A percentile compares a stretch with the other conserved stretches of the same genome.
These are phyloP conservation scores for Urechis unicinctus DNA, from an alignment of 2,888 invertebrate species.

Conservation along the genomic window DNA sequence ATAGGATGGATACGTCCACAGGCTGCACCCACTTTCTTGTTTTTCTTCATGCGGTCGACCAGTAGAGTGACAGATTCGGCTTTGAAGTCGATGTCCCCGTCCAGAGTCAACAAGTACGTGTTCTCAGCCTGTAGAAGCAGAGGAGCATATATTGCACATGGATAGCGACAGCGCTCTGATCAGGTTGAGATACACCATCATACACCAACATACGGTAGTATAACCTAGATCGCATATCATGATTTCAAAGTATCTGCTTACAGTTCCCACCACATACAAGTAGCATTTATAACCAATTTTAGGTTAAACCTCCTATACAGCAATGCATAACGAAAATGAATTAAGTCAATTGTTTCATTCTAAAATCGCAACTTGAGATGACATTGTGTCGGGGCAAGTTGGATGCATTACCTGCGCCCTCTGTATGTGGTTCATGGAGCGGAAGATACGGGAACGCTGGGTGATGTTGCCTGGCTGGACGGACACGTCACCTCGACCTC, in stretches of 20 bases:
- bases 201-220: no score
- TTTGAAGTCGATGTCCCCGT: constrained; percentile 97
- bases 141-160: not conserved
- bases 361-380: no score
- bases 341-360: no score
- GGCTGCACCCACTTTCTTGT: constrained; percentile 89
- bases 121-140: constrained; percentile 67
- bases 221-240: no score
- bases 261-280: no score
- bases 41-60: constrained; percentile 97
- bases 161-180: no score
- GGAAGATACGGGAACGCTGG: constrained; percentile 20
- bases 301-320: no score
- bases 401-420: constrained; percentile 22
- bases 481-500: not conserved
- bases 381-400: no score
- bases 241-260: no score
- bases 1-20: constrained; percentile 98
- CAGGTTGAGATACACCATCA: no score
- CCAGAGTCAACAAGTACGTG: constrained; percentile 87
- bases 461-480: constrained; percentile 13
- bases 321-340: no score
- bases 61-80: constrained; percentile 88
- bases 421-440: constrained; percentile 23
- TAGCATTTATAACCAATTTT: no score